These are phyloP conservation scores for Phylloscopus collybita DNA, from an alignment of 2,797 vertebrate genomes.

Conservation along the genomic window DNA sequence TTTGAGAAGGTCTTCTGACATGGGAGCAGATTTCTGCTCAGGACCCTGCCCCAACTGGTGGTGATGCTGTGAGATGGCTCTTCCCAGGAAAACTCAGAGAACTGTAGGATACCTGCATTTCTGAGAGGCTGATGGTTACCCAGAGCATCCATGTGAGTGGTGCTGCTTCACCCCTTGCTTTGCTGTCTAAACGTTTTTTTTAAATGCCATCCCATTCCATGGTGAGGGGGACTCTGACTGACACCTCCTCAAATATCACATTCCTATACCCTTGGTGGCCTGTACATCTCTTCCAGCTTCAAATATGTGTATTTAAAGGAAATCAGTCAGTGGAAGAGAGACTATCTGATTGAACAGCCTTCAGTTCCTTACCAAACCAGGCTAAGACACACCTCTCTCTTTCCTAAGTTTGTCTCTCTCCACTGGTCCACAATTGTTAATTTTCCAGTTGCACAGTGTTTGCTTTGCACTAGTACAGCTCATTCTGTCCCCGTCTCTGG, in stretches of 20 bases:
- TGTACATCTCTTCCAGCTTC: not conserved
- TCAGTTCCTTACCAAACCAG: not conserved
- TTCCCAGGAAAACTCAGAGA: not conserved
- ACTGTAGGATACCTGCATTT: not conserved
- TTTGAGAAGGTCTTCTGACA: not conserved
- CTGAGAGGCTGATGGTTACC: not conserved
- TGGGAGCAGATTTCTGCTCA: not conserved
- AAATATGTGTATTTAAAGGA: not conserved
- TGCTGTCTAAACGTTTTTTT: not conserved
- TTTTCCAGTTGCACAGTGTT: not conserved
- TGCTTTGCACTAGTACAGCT: not conserved
- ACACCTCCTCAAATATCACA: accelerated
- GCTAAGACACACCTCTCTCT: not conserved
- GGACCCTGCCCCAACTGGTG: not conserved
- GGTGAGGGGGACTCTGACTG: not conserved
- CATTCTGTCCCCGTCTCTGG: not conserved
- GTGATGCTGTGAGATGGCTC: not conserved
- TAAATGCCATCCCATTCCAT: not conserved
- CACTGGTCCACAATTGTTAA: accelerated
- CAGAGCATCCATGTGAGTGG: not conserved
- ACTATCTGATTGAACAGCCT: not conserved
- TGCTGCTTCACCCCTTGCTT: not conserved
- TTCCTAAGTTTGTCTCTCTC: accelerated
- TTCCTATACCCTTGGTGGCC: not conserved
- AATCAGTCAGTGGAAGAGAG: not conserved